Evolutionary conservation across 2,888 invertebrate genomes (phyloP), one percentile per base, ranked within the genome.

Genomic region (Ernsta delagoae): DNA sequence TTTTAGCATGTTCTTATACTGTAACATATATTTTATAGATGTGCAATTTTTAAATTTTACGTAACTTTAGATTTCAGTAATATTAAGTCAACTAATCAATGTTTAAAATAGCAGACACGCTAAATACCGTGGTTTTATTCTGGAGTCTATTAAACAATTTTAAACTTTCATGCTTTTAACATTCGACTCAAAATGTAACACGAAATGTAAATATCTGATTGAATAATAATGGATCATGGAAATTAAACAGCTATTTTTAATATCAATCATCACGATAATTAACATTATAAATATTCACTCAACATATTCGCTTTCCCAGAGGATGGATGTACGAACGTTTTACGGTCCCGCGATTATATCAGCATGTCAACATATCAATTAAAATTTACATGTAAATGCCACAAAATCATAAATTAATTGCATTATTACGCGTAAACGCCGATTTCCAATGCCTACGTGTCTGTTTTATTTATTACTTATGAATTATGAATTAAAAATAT

Each of bases 261-360:
- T 59, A 59, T 53, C 50, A 59, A 50, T 50, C 50, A 65, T 65
- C 57, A 36, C 36, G 59, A 50, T 59, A 59, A 59, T 59, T 50
- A 65, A 48, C 24, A 41, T 50, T 50, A 65, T 59, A 65, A 65
- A 65, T 65, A 65, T 65, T 59, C 65, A 65, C 50, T 65, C 65
- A 59, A 59, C 50, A 59, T 31, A 57, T 36, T 50, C 7, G 50
- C 7, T 4, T 16, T 50, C 65, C 41, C 65, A 39, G 31, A 41
- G 59, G 59, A 53, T 41, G 41, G 12, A 16, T 8, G 16, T 50
- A 50, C 16, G 50, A 50, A 50, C 8, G 50, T 50, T 48, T 60
- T 34, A 66, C 53, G 43, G 34, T 36, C 66, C 12, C 43, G 60
- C 60, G 66, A 54, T 66, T 11, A 66, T 66, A 60, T 60, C 66